A percentile compares a stretch with the other conserved stretches of the same genome.
Evolutionary conservation across 2,797 vertebrate genomes (phyloP).

Genomic region (Tamandua tetradactyla): DNA sequence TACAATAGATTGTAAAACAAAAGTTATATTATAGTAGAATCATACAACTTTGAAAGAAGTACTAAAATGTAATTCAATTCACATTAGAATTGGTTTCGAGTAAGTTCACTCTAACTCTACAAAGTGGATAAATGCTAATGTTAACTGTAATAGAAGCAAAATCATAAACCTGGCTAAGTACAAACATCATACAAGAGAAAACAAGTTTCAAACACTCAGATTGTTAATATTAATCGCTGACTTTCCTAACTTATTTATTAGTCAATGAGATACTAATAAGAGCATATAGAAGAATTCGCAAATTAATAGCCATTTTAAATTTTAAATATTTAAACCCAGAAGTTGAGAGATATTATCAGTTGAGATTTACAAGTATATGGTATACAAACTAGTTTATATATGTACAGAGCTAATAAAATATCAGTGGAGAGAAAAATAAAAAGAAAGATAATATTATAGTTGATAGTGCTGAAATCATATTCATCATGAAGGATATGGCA

Average conservation of each 20-base stretch:
- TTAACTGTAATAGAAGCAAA: fast-evolving
- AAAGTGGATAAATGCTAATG: neutral
- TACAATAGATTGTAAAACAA: too few species aligned
- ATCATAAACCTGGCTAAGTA: neutral
- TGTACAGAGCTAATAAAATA: fast-evolving
- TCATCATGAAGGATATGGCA: neutral
- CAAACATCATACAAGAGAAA: neutral
- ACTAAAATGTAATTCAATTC: neutral
- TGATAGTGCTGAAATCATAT: neutral
- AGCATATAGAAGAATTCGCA: neutral
- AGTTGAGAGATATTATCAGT: neutral
- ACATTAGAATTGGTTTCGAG: neutral
- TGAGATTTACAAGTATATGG: neutral
- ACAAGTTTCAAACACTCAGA: neutral
- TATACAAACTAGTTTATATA: neutral
- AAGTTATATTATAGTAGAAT: neutral
- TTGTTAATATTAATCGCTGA: neutral
- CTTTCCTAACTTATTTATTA: neutral
- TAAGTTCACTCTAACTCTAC: too few species aligned
- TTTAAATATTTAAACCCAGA: neutral
- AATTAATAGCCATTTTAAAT: neutral
- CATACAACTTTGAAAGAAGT: neutral
- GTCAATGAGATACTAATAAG: neutral
- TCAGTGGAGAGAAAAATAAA: slow-evolving; percentile 1
- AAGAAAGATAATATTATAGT: neutral